Evolutionary conservation across 2,113 vertebrate species (phyloP), one percentile per base, ranked within the genome.

Genomic region (Oostethus manadensis): DNA sequence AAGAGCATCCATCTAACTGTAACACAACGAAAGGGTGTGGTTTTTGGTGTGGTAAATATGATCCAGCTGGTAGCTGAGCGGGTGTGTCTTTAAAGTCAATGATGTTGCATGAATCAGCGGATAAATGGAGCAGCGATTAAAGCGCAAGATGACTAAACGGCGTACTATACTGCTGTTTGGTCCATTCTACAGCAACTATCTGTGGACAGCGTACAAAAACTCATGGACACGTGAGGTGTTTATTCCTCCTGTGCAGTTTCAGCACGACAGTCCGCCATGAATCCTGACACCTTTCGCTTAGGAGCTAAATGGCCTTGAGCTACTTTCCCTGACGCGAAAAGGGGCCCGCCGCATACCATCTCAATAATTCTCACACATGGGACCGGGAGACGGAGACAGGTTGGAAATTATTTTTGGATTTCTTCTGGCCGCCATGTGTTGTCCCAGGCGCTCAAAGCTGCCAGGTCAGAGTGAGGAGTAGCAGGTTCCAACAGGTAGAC

Each of bases 361-460:
- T 65, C 49, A 16, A 65, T 62, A 54, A 23, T 61, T 66, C 62
- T 77, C 61, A 62, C 51, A 16, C 57, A 62, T 58, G 51, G 21
- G 15, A 44, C 40, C 3, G 10, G 33, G 13, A 21, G 48, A 75
- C 20, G 16, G 23, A 76, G 77, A 66, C 77, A 57, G 45, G 45
- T 68, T 72, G 43, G 60, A 76, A 81, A 82, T 60, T 59, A 78
- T 80, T 80, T 79, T 65, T 59, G 61, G 73, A 85, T 84, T 87
- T 82, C 78, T 84, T 61, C 21, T 35, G 49, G 63, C 54, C 54
- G 76, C 60, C 40, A 20, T 56, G 68, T 74, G 65, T 70, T 65
- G 55, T 78, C 70, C 42, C 70, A 71, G 78, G 65, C 46, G n/a
- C 64, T 79, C 65, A n/a, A 40, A 67, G 51, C 68, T 71, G 23